Evolutionary conservation across 2,797 vertebrate genomes (phyloP).

Genomic region (Danio aesculapii): DNA sequence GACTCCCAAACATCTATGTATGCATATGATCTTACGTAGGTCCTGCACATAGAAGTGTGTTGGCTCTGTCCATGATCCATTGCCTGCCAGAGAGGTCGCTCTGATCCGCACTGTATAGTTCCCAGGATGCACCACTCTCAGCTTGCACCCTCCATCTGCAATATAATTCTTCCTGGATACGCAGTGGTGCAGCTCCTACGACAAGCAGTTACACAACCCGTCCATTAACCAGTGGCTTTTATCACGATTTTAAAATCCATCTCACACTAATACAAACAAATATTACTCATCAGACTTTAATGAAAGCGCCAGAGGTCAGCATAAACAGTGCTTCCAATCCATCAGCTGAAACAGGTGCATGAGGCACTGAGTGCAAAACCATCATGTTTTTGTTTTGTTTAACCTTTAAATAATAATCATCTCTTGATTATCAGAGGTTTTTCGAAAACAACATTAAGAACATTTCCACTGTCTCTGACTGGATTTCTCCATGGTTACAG

Average conservation of each 20-base stretch:
- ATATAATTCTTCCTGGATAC: constrained; percentile 89
- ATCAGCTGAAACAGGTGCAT: neutral
- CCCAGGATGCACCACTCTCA: constrained; percentile 88
- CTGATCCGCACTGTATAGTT: constrained; percentile 92
- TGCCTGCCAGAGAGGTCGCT: constrained; percentile 94
- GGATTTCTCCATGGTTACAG: constrained; percentile 64
- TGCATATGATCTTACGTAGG: constrained; percentile 82
- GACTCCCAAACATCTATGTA: neutral
- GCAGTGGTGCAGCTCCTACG: constrained; percentile 87
- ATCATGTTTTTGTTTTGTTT: constrained; percentile 11
- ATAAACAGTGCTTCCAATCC: constrained; percentile 17
- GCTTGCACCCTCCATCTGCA: constrained; percentile 79
- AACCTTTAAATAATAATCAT: constrained; percentile 39
- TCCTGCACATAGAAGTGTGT: constrained; percentile 89
- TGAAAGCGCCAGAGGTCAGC: neutral
- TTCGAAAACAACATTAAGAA: constrained; percentile 38
- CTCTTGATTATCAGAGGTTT: constrained; percentile 27
- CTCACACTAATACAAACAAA: neutral
- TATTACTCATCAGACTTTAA: constrained; percentile 25
- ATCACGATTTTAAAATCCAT: neutral
- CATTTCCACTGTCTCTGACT: constrained; percentile 49
- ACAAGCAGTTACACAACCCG: neutral
- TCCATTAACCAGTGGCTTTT: constrained; percentile 18
- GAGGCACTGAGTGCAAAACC: constrained; percentile 23
- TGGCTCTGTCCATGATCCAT: constrained; percentile 94